Evolutionary conservation across 2,113 vertebrate genomes (phyloP).

Genomic region (Tympanuchus pallidicinctus): DNA sequence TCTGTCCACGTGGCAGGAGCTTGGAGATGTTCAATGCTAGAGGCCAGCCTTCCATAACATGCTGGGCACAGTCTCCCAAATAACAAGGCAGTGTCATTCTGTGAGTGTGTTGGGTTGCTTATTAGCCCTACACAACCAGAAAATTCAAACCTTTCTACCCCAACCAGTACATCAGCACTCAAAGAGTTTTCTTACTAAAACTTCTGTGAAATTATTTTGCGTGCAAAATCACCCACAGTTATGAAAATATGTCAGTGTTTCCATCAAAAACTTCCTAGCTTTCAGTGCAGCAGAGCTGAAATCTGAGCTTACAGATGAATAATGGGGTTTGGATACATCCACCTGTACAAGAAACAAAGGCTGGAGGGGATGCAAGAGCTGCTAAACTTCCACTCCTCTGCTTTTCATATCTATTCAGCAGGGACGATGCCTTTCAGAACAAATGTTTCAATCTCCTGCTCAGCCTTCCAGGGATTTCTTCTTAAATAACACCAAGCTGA

Average conservation of each 20-base stretch:
- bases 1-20: rapidly evolving
- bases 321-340: neutral
- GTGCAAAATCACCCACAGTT: neutral
- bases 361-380: neutral
- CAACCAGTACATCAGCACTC: neutral
- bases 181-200: neutral
- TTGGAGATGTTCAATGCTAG: rapidly evolving
- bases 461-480: neutral
- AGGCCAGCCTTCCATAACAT: rapidly evolving
- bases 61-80: neutral
- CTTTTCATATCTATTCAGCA: neutral
- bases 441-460: neutral
- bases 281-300: neutral
- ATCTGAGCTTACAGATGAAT: neutral
- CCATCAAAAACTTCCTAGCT: neutral
- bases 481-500: neutral
- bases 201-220: rapidly evolving
- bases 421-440: neutral
- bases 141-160: neutral
- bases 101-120: neutral
- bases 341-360: neutral
- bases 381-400: neutral
- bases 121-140: rapidly evolving
- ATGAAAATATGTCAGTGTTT: rapidly evolving
- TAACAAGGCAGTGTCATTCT: neutral